Evolutionary conservation across 1,140 invertebrate species (phyloP).

Genomic region (Drosophila pectinifera): DNA sequence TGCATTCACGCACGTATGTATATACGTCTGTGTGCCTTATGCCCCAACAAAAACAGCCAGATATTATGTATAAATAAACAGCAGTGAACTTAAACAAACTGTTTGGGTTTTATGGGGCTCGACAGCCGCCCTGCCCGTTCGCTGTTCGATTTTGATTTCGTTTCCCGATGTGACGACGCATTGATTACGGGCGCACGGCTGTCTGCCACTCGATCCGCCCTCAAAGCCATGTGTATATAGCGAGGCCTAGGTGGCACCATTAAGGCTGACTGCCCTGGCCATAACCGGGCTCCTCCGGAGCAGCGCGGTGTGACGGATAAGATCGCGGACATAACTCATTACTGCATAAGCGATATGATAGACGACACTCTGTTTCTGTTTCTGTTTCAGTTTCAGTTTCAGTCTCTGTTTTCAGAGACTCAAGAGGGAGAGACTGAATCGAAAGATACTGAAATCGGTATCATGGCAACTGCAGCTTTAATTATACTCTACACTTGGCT

Average conservation of each 20-base stretch:
- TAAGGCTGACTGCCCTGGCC: conserved; percentile 34
- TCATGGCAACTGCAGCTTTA: conserved; percentile 17
- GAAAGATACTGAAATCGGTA: conserved; percentile 29
- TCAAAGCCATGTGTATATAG: conserved; percentile 3
- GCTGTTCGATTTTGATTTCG: conserved; percentile 44
- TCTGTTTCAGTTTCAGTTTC: conserved; percentile 3
- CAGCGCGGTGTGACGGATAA: conserved; percentile 59
- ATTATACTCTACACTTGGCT: conserved; percentile 1
- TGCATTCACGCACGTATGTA: conserved; percentile 2
- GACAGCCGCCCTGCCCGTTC: conserved; percentile 17
- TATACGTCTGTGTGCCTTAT: conserved; percentile 25
- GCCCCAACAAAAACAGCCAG: conserved; percentile 38
- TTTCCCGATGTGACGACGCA: conserved; percentile 70
- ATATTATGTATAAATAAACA: conserved; percentile 78
- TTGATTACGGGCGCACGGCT: conserved; percentile 71
- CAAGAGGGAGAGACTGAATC: conserved; percentile 1
- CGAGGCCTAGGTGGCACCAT: conserved; percentile 24
- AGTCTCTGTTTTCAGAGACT: conserved; percentile 20
- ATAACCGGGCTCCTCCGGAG: conserved; percentile 56
- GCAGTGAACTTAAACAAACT: conserved; percentile 77
- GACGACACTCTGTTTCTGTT: conserved; percentile 27
- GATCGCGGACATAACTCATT: conserved; percentile 82
- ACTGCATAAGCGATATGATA: conserved; percentile 69
- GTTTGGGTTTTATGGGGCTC: conserved; percentile 56
- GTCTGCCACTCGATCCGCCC: conserved; percentile 39